A percentile compares a stretch with the other conserved stretches of the same genome.
Evolutionary conservation across 2,797 vertebrate species (phyloP).

Genomic region (Chaetodon trifasciatus): DNA sequence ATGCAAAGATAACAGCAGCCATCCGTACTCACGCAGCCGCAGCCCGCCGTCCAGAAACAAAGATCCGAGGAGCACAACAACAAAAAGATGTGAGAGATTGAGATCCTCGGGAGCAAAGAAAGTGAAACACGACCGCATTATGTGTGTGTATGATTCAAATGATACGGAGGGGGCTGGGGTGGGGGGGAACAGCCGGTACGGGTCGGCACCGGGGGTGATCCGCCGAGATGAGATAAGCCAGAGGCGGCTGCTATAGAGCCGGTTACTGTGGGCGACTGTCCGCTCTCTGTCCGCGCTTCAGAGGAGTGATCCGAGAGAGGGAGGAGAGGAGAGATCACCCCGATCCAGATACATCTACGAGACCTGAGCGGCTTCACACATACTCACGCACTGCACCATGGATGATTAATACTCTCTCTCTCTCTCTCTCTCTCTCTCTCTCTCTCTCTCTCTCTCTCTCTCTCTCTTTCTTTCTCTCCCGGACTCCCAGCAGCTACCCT

Average conservation of each 20-base stretch:
- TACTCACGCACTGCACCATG: slow-evolving; percentile 58
- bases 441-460: slow-evolving; percentile 4
- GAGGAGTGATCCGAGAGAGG: slow-evolving; percentile 39
- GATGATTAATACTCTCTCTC: slow-evolving; percentile 46
- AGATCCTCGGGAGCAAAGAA: slow-evolving; percentile 54
- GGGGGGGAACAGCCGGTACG: slow-evolving; percentile 22
- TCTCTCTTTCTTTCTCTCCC: slow-evolving; percentile 2
- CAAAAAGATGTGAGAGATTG: slow-evolving; percentile 41
- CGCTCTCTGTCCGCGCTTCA: slow-evolving; percentile 49
- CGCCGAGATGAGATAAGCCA: slow-evolving; percentile 60
- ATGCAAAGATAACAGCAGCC: slow-evolving; percentile 46
- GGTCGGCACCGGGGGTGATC: slow-evolving; percentile 53
- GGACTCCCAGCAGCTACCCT: slow-evolving; percentile 21
- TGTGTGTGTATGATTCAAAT: slow-evolving; percentile 24
- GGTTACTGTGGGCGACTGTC: slow-evolving; percentile 52
- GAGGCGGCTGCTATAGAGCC: slow-evolving; percentile 49
- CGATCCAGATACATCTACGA: slow-evolving; percentile 46
- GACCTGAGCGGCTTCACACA: slow-evolving; percentile 35
- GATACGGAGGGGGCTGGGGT: neutral
- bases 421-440: slow-evolving; percentile 8
- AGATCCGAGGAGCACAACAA: slow-evolving; percentile 51
- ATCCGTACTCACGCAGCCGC: slow-evolving; percentile 73
- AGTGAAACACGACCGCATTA: slow-evolving; percentile 59
- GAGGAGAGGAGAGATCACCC: slow-evolving; percentile 56
- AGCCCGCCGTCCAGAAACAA: slow-evolving; percentile 64